Evolutionary conservation across 1,140 invertebrate species (phyloP).

Genomic region (Calosoma granatense): DNA sequence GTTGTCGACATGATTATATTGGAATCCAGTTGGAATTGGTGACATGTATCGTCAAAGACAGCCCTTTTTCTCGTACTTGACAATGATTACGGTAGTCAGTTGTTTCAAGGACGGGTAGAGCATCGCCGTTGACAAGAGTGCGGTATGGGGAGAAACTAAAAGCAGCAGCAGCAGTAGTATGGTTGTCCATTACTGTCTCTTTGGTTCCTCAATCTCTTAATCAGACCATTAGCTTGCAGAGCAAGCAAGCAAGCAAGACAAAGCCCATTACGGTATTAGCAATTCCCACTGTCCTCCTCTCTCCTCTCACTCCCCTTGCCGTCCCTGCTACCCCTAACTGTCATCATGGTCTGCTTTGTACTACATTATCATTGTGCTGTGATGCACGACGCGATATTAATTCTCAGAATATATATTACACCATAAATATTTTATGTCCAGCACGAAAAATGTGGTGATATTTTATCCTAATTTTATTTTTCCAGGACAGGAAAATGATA

Average conservation of each 20-base stretch:
- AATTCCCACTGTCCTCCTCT: conserved; percentile 6
- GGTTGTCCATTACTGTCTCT: conserved; percentile 16
- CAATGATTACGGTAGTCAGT: background rate
- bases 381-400: background rate
- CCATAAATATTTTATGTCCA: conserved; percentile 18
- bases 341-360: background rate
- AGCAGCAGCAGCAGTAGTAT: background rate
- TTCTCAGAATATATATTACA: background rate
- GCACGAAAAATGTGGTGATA: too few relatives aligned
- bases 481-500: too few relatives aligned
- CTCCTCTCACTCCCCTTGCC: background rate
- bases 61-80: background rate
- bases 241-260: conserved; percentile 1
- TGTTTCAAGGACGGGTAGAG: background rate
- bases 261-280: conserved; percentile 16
- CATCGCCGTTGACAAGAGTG: background rate
- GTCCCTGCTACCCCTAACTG: background rate
- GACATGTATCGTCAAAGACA: too few relatives aligned
- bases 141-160: background rate
- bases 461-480: too few relatives aligned
- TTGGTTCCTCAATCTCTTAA: conserved; percentile 17
- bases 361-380: conserved; percentile 2
- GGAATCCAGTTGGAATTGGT: too few relatives aligned
- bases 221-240: conserved; percentile 11
- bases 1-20: too few relatives aligned